Evolutionary conservation across 2,888 invertebrate species (phyloP).

Genomic region (Gryllus longicercus): DNA sequence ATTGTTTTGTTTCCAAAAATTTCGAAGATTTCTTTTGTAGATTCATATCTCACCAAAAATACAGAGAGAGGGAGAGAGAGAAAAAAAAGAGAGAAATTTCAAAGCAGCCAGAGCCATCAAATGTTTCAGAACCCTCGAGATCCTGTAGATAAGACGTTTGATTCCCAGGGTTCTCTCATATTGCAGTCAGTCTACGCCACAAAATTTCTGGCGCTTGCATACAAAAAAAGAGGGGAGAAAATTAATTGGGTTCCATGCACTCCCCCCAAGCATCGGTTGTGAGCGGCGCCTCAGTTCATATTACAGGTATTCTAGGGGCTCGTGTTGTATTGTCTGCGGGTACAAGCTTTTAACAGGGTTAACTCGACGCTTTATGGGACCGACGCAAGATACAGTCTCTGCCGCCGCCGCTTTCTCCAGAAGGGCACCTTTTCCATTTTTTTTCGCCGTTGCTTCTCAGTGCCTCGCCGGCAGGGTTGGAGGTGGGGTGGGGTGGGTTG

Average conservation of each 20-base stretch:
- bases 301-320: neutral
- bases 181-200: neutral
- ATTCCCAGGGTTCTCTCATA: neutral
- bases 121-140: neutral
- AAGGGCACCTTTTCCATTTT: neutral
- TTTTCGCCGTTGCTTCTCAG: neutral
- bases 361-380: neutral
- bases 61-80: too few species aligned
- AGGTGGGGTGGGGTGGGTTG: neutral
- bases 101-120: too few species aligned
- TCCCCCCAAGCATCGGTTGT: neutral
- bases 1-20: too few species aligned
- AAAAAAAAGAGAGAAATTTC: too few species aligned
- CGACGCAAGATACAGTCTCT: neutral
- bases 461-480: neutral
- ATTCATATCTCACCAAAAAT: too few species aligned
- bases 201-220: neutral
- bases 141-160: neutral
- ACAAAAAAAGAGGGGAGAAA: neutral
- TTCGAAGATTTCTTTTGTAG: too few species aligned
- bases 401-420: neutral
- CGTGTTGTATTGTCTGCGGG: neutral
- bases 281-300: conserved; percentile 2
- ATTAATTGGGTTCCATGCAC: neutral
- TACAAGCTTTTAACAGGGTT: conserved; percentile 6